These are phyloP conservation scores for Watsonalla binaria DNA, from an alignment of 2,888 invertebrate genomes.

Conservation along the genomic window DNA sequence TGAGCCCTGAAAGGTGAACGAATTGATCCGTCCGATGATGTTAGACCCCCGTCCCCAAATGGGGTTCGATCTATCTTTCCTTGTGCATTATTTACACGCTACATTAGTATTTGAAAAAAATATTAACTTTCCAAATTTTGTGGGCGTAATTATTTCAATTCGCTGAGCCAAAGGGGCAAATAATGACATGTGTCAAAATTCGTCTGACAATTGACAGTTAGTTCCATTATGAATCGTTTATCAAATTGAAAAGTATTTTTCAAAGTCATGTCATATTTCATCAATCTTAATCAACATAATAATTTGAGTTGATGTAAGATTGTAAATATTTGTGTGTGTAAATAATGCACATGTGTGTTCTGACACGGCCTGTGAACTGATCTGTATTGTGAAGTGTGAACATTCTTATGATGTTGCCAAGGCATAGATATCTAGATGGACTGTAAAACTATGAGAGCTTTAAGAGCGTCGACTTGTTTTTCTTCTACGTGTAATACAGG, in stretches of 20 bases:
- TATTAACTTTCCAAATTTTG: background rate
- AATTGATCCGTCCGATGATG: slow-evolving; percentile 71
- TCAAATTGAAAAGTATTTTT: too few species aligned
- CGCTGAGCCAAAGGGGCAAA: too few species aligned
- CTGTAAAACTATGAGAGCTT: background rate
- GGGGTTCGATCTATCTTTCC: slow-evolving; percentile 13
- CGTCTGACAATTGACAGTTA: too few species aligned
- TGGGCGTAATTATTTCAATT: too few species aligned
- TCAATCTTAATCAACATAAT: background rate
- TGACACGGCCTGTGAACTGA: slow-evolving; percentile 38
- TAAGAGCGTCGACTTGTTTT: background rate
- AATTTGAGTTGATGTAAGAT: background rate
- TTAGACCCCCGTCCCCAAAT: slow-evolving; percentile 44
- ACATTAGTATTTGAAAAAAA: background rate
- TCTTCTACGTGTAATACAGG: background rate
- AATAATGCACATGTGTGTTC: slow-evolving; percentile 13
- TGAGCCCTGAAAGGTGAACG: slow-evolving; percentile 49
- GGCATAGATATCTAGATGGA: background rate
- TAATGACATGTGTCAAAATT: too few species aligned
- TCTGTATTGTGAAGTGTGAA: slow-evolving; percentile 28
- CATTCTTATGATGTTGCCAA: slow-evolving; percentile 2
- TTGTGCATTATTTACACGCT: slow-evolving; percentile 2
- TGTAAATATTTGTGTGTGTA: background rate
- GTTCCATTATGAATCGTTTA: too few species aligned
- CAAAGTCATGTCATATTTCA: too few species aligned